Percentiles rank a stretch among this genome's conserved stretches.
Conservation (phyloP, 1,140 invertebrate species). For the Drosophila rufa region DNA sequence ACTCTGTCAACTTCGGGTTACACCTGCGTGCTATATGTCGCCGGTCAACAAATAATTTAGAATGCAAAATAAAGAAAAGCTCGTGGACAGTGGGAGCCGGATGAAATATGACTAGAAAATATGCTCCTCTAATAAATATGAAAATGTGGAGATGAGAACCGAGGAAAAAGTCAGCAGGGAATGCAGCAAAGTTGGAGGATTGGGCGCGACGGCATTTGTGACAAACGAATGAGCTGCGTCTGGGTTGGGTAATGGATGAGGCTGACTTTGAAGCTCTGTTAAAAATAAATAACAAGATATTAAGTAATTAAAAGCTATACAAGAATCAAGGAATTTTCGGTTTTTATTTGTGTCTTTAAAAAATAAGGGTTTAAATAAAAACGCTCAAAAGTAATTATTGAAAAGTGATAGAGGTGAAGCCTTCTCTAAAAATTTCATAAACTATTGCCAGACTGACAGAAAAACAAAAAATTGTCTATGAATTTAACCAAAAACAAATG, state of each 20-base stretch:
- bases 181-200: conserved; percentile 4
- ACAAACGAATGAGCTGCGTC: conserved; percentile 14
- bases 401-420: neutral
- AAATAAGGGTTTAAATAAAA: neutral
- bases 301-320: neutral
- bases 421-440: neutral
- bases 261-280: neutral
- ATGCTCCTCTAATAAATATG: conserved; percentile 60
- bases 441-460: too few species aligned
- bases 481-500: neutral
- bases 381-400: neutral
- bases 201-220: conserved; percentile 18
- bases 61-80: conserved; percentile 17
- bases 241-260: conserved; percentile 8
- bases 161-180: conserved; percentile 5
- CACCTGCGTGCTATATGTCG: conserved; percentile 55
- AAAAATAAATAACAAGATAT: neutral
- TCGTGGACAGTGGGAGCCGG: conserved; percentile 23
- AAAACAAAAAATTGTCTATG: neutral
- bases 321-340: too few species aligned
- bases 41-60: conserved; percentile 13
- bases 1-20: conserved; percentile 48
- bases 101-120: conserved; percentile 63
- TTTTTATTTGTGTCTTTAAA: neutral
- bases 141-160: conserved; percentile 14